These are phyloP conservation scores for Amyelois transitella DNA, from an alignment of 1,140 invertebrate genomes.

Conservation along the genomic window DNA sequence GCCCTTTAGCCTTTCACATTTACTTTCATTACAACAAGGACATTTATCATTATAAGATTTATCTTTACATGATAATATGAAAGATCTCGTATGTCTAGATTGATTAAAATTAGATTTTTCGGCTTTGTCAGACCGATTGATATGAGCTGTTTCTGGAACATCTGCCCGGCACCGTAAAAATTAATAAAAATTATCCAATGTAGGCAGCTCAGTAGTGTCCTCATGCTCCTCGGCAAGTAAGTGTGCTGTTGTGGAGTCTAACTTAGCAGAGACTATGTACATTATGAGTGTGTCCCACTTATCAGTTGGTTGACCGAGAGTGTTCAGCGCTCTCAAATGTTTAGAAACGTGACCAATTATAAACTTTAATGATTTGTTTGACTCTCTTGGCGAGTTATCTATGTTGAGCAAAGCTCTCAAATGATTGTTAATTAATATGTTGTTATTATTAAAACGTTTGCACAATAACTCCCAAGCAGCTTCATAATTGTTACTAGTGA, in stretches of 20 bases:
- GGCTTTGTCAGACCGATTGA: not conserved
- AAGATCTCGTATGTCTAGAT: too few relatives aligned
- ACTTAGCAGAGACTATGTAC: conserved; percentile 7
- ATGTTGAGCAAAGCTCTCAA: conserved; percentile 20
- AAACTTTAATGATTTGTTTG: conserved; percentile 6
- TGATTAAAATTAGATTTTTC: too few relatives aligned
- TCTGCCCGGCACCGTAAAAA: too few relatives aligned
- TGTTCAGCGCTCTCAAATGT: conserved; percentile 16
- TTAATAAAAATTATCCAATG: too few relatives aligned
- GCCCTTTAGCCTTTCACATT: not conserved
- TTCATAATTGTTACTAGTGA: conserved; percentile 19
- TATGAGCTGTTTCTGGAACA: not conserved
- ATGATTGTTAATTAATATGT: conserved; percentile 22
- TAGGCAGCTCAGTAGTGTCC: too few relatives aligned
- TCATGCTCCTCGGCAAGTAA: too few relatives aligned
- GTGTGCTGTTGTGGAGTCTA: too few relatives aligned
- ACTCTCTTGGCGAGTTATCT: conserved; percentile 8
- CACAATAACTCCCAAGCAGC: conserved; percentile 23
- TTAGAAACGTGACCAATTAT: conserved; percentile 20
- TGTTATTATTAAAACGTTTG: conserved; percentile 19
- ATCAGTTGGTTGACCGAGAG: conserved; percentile 11
- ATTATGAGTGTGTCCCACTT: conserved; percentile 16
- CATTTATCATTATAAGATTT: too few relatives aligned
- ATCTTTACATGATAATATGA: too few relatives aligned
- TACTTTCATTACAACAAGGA: not conserved